A percentile compares a stretch with the other conserved stretches of the same genome.
Evolutionary conservation across 2,797 vertebrate genomes (phyloP).

Genomic region (Anguilla anguilla): DNA sequence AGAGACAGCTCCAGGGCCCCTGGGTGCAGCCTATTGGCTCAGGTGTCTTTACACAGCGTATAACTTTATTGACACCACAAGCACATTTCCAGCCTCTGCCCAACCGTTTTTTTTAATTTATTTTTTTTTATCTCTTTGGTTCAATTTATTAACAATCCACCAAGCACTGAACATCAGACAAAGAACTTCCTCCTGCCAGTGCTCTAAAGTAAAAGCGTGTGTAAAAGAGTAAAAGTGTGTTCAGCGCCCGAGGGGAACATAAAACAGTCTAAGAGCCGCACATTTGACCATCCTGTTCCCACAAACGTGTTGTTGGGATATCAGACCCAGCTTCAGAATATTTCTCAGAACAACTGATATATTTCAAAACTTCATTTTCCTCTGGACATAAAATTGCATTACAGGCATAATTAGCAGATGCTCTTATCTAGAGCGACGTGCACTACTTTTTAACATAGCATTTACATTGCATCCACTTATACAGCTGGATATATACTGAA

Average conservation of each 20-base stretch:
- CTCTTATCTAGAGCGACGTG: too few relatives aligned
- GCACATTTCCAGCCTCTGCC: neutral
- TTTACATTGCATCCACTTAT: too few relatives aligned
- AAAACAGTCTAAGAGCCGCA: neutral
- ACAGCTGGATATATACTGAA: too few relatives aligned
- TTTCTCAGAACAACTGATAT: neutral
- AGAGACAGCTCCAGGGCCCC: neutral
- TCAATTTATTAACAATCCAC: conserved; percentile 2
- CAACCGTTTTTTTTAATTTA: neutral
- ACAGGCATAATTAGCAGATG: too few relatives aligned
- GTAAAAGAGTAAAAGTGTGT: neutral
- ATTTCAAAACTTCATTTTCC: neutral
- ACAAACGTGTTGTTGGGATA: neutral
- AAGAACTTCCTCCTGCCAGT: neutral
- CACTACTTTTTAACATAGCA: too few relatives aligned
- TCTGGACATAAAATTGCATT: neutral
- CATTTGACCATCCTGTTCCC: neutral
- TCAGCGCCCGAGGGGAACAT: too few relatives aligned
- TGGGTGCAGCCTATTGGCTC: neutral
- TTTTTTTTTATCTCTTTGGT: neutral
- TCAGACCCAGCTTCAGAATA: neutral
- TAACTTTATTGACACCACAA: neutral
- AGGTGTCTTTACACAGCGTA: neutral
- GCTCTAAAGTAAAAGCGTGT: neutral
- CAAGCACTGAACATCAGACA: neutral